Evolutionary conservation across 2,113 vertebrate genomes (phyloP).

Genomic region (Colossoma macropomum): DNA sequence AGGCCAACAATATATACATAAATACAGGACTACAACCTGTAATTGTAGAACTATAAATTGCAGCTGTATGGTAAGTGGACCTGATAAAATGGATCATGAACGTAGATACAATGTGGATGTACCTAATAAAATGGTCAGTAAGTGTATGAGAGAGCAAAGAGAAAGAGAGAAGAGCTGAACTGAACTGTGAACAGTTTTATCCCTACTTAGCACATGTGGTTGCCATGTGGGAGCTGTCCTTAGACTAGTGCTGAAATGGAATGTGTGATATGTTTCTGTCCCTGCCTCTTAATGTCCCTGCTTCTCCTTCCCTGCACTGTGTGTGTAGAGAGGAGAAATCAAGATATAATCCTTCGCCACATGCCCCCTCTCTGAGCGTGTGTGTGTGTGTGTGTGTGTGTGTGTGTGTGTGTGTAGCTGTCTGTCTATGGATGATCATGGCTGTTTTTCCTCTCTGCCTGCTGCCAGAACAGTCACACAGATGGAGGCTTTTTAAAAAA

Average conservation of each 20-base stretch:
- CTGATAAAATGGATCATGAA: not conserved
- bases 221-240: conserved; percentile 51
- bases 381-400: conserved; percentile 3
- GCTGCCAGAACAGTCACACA: conserved; percentile 61
- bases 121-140: no score
- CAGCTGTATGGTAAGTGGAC: no score
- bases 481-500: conserved; percentile 73
- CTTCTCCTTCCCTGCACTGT: not conserved
- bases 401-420: not conserved
- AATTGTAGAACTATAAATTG: no score
- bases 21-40: no score
- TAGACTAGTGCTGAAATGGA: conserved; percentile 57
- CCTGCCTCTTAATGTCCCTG: not conserved
- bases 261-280: conserved; percentile 61
- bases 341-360: not conserved
- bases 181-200: conserved; percentile 17
- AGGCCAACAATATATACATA: no score
- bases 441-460: conserved; percentile 62
- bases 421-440: conserved; percentile 50
- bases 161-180: not conserved
- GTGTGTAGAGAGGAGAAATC: not conserved
- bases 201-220: conserved; percentile 21
- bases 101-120: no score
- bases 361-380: not conserved
- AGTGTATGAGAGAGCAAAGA: not conserved